These are phyloP conservation scores for Protobothrops flavoviridis DNA, from an alignment of 2,113 vertebrate species.

Conservation along the genomic window DNA sequence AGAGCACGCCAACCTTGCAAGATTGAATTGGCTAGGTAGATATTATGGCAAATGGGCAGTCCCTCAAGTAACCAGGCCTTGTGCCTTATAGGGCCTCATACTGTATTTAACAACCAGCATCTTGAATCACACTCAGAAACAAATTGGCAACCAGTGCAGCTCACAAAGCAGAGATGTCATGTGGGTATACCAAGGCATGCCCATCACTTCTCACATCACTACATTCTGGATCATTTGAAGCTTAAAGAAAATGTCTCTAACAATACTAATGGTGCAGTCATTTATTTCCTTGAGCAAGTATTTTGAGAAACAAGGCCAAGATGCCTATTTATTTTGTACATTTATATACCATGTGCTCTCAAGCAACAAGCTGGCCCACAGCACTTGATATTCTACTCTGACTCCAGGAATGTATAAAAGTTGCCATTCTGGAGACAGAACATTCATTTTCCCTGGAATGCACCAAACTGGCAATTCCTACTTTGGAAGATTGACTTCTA, in stretches of 20 bases:
- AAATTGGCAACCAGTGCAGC: neutral
- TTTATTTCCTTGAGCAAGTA: neutral
- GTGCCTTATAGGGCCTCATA: neutral
- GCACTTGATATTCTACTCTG: neutral
- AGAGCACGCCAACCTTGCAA: neutral
- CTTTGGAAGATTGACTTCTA: neutral
- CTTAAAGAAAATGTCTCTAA: neutral
- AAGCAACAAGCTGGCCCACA: neutral
- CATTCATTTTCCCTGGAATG: neutral
- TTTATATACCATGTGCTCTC: neutral
- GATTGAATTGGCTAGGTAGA: neutral
- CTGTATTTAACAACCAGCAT: neutral
- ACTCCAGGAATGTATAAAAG: neutral
- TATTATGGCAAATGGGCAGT: neutral
- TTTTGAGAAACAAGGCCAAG: neutral
- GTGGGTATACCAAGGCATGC: neutral
- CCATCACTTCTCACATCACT: neutral
- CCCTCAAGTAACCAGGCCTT: neutral
- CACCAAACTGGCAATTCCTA: neutral
- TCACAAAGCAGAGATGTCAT: neutral
- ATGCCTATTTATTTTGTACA: neutral
- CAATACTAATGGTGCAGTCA: neutral
- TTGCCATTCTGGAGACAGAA: neutral
- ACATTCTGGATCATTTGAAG: neutral
- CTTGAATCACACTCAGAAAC: neutral